Evolutionary conservation across 2,888 invertebrate genomes (phyloP), one percentile per base, ranked within the genome.

Genomic region (Cremastinae sp.): DNA sequence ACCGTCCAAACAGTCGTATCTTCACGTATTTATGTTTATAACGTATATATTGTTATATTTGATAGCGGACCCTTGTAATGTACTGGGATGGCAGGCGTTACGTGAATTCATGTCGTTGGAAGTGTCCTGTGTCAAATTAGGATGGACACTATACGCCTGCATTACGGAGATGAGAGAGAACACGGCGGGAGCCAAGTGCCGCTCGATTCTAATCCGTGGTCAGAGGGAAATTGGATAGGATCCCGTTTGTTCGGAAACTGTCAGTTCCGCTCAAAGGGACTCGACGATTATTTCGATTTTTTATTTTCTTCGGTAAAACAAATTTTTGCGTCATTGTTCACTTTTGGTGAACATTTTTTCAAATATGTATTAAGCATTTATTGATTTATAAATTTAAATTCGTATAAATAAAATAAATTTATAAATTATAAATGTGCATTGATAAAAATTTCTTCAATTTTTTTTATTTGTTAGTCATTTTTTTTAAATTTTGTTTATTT

Each of bases 81-180:
- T 75, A 70, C 75, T 51, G 71, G 78, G 78, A 81, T 74, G 80
- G 61, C 79, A 77, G 66, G 78, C 76, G 79, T 81, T 82, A 83
- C 82, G 81, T 79, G 79, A 81, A 83, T 83, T 80, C 82, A 81
- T 78, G 83, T 81, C 81, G 79, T 80, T 79, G 68, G 41, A 74
- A 74, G 75, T 79, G 78, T 82, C 79, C 83, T 76, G 78, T 80
- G 82, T 82, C 83, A 83, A 83, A 83, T 83, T 82, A 83, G 80
- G 70, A 82, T 78, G 70, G 78, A 77, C 81, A 78, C 79, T 81
- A 81, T n/a, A 82, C 79, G 83, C 81, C 80, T 82, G 81, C 75
- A 83, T 83, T 83, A 83, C 79, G 80, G 80, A 71, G 64, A 73
- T 41, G n/a, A n/a, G n/a, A n/a, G n/a, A n/a, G n/a, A 81, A 81